Evolutionary conservation across 2,113 vertebrate species (phyloP).

Genomic region (Astur gentilis): DNA sequence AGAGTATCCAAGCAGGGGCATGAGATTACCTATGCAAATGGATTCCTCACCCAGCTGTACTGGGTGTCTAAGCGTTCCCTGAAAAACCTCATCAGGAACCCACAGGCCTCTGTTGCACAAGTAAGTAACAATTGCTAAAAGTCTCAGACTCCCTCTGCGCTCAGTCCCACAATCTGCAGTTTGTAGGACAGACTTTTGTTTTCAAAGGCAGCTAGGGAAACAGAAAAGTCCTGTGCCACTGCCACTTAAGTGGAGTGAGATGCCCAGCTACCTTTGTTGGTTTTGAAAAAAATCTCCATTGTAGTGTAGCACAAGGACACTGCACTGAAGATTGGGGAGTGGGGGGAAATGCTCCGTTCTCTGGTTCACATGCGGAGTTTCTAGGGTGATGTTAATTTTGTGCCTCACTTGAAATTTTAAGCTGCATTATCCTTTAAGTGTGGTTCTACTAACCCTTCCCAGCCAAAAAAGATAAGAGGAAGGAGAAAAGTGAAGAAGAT

Average conservation of each 20-base stretch:
- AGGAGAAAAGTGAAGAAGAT: neutral
- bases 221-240: neutral
- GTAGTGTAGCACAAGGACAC: neutral
- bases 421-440: neutral
- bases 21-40: constrained; percentile 67
- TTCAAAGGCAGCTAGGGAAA: neutral
- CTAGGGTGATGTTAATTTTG: neutral
- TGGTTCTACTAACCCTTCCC: neutral
- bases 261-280: neutral
- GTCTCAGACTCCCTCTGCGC: neutral
- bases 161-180: neutral
- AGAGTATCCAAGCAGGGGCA: neutral
- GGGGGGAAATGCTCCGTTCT: neutral
- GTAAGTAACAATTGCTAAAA: neutral
- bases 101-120: constrained; percentile 66
- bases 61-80: constrained; percentile 68
- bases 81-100: constrained; percentile 68
- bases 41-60: constrained; percentile 63
- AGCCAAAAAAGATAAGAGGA: neutral
- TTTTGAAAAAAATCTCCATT: neutral
- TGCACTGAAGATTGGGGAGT: neutral
- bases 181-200: neutral
- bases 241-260: neutral
- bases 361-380: neutral
- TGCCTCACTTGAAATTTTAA: neutral